A percentile compares a stretch with the other conserved stretches of the same genome.
Evolutionary conservation across 2,888 invertebrate genomes (phyloP).

Genomic region (Syrista parreyssii): DNA sequence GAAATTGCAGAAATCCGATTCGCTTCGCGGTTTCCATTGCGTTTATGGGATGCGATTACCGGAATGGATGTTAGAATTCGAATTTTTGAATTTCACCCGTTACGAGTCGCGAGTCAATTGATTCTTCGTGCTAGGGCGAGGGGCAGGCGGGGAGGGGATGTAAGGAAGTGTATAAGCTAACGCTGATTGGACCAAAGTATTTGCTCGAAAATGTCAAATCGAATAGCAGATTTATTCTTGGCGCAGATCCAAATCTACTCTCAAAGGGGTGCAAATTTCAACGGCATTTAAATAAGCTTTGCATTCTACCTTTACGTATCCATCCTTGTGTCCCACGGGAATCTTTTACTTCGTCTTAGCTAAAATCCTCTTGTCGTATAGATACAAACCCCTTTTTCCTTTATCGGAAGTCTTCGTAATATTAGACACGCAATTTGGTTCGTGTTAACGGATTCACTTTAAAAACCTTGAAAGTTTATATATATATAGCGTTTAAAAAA

Average conservation of each 20-base stretch:
- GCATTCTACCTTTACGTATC: background rate
- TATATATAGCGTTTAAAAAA: background rate
- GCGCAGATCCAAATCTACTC: background rate
- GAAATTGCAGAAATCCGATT: background rate
- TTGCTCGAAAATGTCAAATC: background rate
- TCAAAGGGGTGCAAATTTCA: background rate
- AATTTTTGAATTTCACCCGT: background rate
- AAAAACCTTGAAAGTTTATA: too few species aligned
- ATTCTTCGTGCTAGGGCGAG: background rate
- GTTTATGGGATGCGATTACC: too few species aligned
- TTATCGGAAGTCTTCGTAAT: background rate
- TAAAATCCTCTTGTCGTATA: background rate
- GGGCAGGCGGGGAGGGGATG: fast-evolving
- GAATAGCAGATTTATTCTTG: background rate
- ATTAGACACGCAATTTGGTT: background rate
- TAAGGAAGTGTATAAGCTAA: background rate
- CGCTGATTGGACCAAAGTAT: background rate
- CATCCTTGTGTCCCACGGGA: background rate
- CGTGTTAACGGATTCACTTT: background rate
- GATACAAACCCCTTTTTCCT: background rate
- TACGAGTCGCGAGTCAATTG: background rate
- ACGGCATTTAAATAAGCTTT: background rate
- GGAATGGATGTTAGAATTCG: background rate
- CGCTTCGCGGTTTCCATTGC: background rate
- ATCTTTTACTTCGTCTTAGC: background rate